phyloP scores from a whole-genome alignment of 2,888 invertebrate species.

The Tenthredo distinguenda region DNA sequence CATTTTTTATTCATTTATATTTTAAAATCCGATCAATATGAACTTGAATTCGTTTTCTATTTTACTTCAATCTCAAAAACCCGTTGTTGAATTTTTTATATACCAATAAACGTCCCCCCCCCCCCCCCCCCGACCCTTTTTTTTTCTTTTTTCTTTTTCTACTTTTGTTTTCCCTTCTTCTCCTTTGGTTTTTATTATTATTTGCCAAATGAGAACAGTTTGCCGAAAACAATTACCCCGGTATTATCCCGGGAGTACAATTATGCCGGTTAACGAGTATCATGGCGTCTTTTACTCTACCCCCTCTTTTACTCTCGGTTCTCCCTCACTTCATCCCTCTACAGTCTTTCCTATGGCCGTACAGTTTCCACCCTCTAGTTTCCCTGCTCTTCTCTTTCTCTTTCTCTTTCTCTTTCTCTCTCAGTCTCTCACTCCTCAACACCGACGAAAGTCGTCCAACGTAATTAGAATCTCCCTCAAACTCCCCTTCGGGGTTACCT shows the following conservation, averaged over 20 bases:
- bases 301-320: conserved; percentile 28
- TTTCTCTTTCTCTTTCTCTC: conserved; percentile 18
- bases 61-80: too few relatives aligned
- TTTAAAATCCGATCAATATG: too few relatives aligned
- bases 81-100: too few relatives aligned
- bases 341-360: conserved; percentile 6
- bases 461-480: conserved; percentile 73
- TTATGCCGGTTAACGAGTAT: conserved; percentile 65
- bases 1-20: too few relatives aligned
- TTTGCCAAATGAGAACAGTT: conserved; percentile 41
- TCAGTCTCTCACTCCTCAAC: neutral
- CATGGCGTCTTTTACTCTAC: conserved; percentile 60
- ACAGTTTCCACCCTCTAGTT: conserved; percentile 22
- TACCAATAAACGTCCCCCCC: too few relatives aligned
- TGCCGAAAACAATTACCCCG: conserved; percentile 49
- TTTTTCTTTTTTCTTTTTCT: neutral
- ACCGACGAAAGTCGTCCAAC: conserved; percentile 66
- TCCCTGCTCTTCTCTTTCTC: conserved; percentile 35
- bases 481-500: conserved; percentile 42
- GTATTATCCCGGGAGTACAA: conserved; percentile 61
- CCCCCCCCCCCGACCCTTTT: neutral
- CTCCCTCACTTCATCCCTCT: neutral
- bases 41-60: too few relatives aligned
- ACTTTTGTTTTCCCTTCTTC: neutral
- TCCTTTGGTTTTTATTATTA: neutral